Evolutionary conservation across 1,140 invertebrate species (phyloP).

Genomic region (Papilio helenus): DNA sequence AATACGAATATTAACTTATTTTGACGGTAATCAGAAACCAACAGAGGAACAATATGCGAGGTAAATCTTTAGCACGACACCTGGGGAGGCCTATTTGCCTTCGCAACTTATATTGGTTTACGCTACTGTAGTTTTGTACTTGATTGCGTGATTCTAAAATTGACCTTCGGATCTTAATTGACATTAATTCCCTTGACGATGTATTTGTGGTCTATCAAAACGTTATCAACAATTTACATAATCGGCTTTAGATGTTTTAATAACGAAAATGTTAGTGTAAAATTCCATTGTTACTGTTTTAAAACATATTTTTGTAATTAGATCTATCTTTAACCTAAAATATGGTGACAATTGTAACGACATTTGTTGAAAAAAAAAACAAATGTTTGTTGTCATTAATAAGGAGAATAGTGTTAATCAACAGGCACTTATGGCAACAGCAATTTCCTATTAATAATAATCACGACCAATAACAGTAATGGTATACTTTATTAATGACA

Average conservation of each 20-base stretch:
- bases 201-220: slow-evolving; percentile 43
- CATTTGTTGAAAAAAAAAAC: neutral
- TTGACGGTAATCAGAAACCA: neutral
- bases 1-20: neutral
- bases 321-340: no score
- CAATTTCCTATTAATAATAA: slow-evolving; percentile 13
- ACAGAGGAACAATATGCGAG: neutral
- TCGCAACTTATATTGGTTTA: slow-evolving; percentile 59
- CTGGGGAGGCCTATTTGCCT: slow-evolving; percentile 52
- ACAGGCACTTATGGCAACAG: neutral
- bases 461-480: neutral
- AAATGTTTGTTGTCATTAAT: neutral
- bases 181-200: slow-evolving; percentile 47
- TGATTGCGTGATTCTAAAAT: slow-evolving; percentile 46
- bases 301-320: no score
- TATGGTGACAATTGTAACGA: no score
- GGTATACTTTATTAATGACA: neutral
- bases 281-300: neutral
- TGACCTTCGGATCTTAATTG: slow-evolving; percentile 63
- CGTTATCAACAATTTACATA: slow-evolving; percentile 32
- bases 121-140: slow-evolving; percentile 50
- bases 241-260: neutral
- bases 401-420: neutral
- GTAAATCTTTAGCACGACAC: slow-evolving; percentile 36
- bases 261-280: neutral